phyloP scores from a whole-genome alignment of 1,140 invertebrate genomes.

The Mylabris phalerata region DNA sequence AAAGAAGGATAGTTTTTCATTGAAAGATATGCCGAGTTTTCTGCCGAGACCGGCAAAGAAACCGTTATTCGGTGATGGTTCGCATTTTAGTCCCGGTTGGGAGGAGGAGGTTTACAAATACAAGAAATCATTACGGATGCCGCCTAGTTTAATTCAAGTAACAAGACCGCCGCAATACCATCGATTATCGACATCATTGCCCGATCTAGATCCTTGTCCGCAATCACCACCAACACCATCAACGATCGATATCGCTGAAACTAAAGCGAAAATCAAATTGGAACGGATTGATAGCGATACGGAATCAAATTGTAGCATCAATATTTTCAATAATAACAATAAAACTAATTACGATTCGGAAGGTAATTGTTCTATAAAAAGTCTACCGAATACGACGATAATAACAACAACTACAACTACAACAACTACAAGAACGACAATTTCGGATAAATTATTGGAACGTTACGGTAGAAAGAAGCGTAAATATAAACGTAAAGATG shows the following conservation, averaged over 20 bases:
- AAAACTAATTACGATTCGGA: slow-evolving; percentile 59
- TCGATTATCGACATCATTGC: slow-evolving; percentile 61
- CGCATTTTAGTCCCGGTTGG: slow-evolving; percentile 68
- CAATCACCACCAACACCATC: slow-evolving; percentile 58
- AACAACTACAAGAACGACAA: slow-evolving; percentile 39
- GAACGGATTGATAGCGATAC: slow-evolving; percentile 55
- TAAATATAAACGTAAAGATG: slow-evolving; percentile 48
- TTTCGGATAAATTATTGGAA: slow-evolving; percentile 57
- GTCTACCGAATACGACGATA: slow-evolving; percentile 24
- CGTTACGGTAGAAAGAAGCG: slow-evolving; percentile 55
- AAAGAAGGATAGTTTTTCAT: slow-evolving; percentile 16
- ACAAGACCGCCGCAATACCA: slow-evolving; percentile 53
- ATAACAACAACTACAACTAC: too few species aligned
- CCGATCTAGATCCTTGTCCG: slow-evolving; percentile 63
- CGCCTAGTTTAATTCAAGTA: slow-evolving; percentile 66
- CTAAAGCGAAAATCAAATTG: slow-evolving; percentile 39
- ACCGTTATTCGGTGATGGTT: slow-evolving; percentile 62
- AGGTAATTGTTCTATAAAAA: slow-evolving; percentile 48
- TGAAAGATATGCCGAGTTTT: slow-evolving; percentile 17
- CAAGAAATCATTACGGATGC: slow-evolving; percentile 73
- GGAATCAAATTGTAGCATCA: slow-evolving; percentile 60
- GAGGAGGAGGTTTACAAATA: slow-evolving; percentile 73
- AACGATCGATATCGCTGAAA: slow-evolving; percentile 44
- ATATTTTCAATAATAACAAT: slow-evolving; percentile 41
- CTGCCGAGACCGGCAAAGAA: slow-evolving; percentile 44